Percentiles rank a stretch among this genome's conserved stretches.
Conservation (phyloP, 2,888 invertebrate genomes). For the Habrosyne pyritoides region DNA sequence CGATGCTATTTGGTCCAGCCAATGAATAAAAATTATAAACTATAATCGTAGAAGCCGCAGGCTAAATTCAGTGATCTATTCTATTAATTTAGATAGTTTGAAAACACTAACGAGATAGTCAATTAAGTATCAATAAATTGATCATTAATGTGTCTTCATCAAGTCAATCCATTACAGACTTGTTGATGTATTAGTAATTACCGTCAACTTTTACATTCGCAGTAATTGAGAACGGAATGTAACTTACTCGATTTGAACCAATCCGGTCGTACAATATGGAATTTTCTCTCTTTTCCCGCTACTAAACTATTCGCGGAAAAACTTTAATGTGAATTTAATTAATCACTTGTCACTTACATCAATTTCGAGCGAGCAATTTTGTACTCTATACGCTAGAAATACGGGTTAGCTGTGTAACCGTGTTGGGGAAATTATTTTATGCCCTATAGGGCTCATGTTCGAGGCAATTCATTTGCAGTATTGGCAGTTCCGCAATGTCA, state of each 20-base stretch:
- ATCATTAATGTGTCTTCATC: conserved; percentile 13
- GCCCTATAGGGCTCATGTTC: conserved; percentile 35
- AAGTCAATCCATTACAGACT: conserved; percentile 17
- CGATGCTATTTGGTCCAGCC: not conserved
- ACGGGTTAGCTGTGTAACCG: conserved; percentile 28
- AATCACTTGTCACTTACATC: conserved; percentile 50
- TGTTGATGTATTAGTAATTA: conserved; percentile 33
- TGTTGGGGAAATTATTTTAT: conserved; percentile 49
- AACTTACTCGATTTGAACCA: conserved; percentile 38
- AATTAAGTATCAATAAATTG: conserved; percentile 2
- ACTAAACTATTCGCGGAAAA: conserved; percentile 57
- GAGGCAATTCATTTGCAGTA: conserved; percentile 42
- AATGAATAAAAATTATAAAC: not conserved
- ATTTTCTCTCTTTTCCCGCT: conserved; percentile 63
- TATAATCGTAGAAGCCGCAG: not conserved
- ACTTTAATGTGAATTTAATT: conserved; percentile 66
- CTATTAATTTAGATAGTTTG: conserved; percentile 3
- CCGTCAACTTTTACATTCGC: conserved; percentile 57
- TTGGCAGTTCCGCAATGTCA: conserved; percentile 10
- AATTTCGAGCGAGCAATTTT: conserved; percentile 31
- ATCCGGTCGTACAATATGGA: conserved; percentile 44
- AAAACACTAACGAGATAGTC: not conserved
- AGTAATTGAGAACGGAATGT: conserved; percentile 52
- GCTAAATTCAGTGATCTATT: not conserved
- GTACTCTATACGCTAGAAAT: conserved; percentile 36